These are phyloP conservation scores for Laothoe populi DNA, from an alignment of 2,888 invertebrate genomes.

Conservation along the genomic window DNA sequence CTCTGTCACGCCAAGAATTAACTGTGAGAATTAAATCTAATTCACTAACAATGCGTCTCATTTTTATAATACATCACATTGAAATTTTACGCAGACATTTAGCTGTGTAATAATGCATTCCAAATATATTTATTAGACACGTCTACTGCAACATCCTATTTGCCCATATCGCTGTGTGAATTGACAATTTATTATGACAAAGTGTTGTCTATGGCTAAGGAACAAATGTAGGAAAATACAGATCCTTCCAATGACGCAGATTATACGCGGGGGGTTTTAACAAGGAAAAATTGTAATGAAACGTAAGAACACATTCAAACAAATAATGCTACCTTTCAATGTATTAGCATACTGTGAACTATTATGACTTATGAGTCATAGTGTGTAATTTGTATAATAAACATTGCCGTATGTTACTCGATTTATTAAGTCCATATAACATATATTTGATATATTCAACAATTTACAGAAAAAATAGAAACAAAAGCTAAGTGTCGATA, in stretches of 20 bases:
- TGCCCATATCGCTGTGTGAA: too few species aligned
- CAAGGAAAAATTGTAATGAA: constrained; percentile 44
- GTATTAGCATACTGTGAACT: neutral
- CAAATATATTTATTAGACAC: neutral
- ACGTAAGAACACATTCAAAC: constrained; percentile 23
- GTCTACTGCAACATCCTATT: neutral
- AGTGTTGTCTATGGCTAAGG: neutral
- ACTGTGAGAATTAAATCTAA: constrained; percentile 11
- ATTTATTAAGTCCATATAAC: neutral
- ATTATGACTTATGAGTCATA: constrained; percentile 17
- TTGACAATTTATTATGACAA: too few species aligned
- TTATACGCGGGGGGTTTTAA: constrained; percentile 38
- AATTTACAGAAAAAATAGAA: too few species aligned
- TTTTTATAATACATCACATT: constrained; percentile 10
- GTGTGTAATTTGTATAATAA: neutral
- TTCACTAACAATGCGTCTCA: constrained; percentile 8
- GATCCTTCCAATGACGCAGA: constrained; percentile 36
- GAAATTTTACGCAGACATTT: neutral
- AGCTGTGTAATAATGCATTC: neutral
- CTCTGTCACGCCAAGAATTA: neutral
- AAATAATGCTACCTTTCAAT: constrained; percentile 17
- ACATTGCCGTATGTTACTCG: neutral
- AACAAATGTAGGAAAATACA: constrained; percentile 47
- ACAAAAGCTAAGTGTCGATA: too few species aligned
- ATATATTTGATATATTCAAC: too few species aligned